Percentiles rank a stretch among this genome's conserved stretches.
Evolutionary conservation across 2,113 vertebrate genomes (phyloP).

Genomic region (Aspiorhynchus laticeps): DNA sequence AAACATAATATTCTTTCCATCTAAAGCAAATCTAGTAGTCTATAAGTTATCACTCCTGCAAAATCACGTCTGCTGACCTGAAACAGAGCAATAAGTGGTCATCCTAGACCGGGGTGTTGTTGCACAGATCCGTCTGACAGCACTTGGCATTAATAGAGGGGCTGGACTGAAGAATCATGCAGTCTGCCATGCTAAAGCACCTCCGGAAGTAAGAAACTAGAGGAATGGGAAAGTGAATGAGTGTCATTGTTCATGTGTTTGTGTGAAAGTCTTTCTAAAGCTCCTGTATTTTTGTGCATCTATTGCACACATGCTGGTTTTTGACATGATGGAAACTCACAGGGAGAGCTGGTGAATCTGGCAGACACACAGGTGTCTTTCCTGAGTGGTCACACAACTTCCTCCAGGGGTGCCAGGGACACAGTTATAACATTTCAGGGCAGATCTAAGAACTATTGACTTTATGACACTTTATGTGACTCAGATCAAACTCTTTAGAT

Average conservation of each 20-base stretch:
- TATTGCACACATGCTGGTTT: not conserved
- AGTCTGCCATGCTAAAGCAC: constrained; percentile 68
- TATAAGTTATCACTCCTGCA: not conserved
- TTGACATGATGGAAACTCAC: not conserved
- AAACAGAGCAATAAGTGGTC: not conserved
- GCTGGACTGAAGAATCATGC: constrained; percentile 64
- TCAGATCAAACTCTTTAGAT: not conserved
- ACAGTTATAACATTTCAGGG: constrained; percentile 22
- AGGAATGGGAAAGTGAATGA: not conserved
- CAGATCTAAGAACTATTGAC: no score
- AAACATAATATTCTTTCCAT: not conserved
- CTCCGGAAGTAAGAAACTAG: constrained; percentile 25
- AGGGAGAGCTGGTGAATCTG: not conserved
- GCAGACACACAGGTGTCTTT: constrained; percentile 23
- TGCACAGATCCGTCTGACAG: constrained; percentile 67
- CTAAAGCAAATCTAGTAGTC: not conserved
- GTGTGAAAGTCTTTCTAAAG: not conserved
- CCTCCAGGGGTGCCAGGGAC: not conserved
- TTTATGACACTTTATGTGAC: no score
- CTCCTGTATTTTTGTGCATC: not conserved
- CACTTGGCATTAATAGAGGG: constrained; percentile 61
- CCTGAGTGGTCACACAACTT: not conserved
- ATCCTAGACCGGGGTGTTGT: not conserved
- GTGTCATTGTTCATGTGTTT: not conserved
- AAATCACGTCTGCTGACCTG: not conserved